Base-by-base conservation (phyloP, 2,113 vertebrate genomes). In the Amblyopsis rosae region DNA sequence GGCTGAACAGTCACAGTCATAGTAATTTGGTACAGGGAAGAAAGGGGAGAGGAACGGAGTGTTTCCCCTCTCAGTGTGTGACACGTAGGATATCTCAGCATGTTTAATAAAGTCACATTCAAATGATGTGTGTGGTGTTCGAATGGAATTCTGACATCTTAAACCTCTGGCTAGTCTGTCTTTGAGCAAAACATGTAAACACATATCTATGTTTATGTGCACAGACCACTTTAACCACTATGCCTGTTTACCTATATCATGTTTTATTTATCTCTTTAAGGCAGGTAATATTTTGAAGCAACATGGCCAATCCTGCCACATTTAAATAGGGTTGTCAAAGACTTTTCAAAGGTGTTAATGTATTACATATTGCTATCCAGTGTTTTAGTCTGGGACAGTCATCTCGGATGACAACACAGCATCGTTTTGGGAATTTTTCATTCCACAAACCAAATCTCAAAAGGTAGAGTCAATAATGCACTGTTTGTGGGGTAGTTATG, bases 1-100 rank as follows among this genome's bases (percentile, higher is more conserved):
- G 87, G 82, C 84, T 88, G 84, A 89, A 73, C 84, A 87, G 82
- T 83, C 82, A 54, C 83, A 89, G 87, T 86, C 87, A 89, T 79
- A 59, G 77, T 80, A 77, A 86, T 84, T 82, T 67, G 58, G 16
- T 67, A 76, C 79, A 81, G 85, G 51, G 75, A 77, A 73, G 19
- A 46, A 19, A 16, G 62, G 32, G 61, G 65, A 49, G 33, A 49
- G 46, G 60, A 54, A 67, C 3, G 56, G 10, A 56, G 54, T 65
- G 59, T 26, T 72, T 70, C 74, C 12, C 64, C 32, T 59, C 72
- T 54, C n/a, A 41, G 1, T 53, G 53, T 69, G 73, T 62, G 17
- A 56, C 26, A 49, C 67, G 60, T 77, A 1, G 26, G 26, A 1
- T 26, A 33, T 59, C 10, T 46, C 12, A 53, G 46, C 59, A 54